These are phyloP conservation scores for Sebastiscus albofasciatus DNA, from an alignment of 2,797 vertebrate species.

Conservation along the genomic window DNA sequence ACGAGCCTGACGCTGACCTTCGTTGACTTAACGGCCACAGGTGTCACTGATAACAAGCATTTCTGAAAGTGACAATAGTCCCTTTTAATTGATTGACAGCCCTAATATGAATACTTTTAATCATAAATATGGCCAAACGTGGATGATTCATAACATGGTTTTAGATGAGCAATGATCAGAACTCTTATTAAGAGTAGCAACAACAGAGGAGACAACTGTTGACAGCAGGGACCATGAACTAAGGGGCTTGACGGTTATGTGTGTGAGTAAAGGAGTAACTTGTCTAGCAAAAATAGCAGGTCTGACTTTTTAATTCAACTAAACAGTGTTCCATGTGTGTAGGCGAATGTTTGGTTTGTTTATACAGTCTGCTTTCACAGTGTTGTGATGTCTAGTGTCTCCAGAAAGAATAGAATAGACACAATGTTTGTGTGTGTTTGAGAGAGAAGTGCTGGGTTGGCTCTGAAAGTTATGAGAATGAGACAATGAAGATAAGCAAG, in stretches of 20 bases:
- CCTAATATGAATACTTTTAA: neutral
- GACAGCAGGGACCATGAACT: slow-evolving; percentile 17
- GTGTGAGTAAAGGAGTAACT: too few species aligned
- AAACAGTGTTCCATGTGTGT: neutral
- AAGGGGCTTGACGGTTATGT: neutral
- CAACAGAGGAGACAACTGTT: slow-evolving; percentile 28
- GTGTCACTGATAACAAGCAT: too few species aligned
- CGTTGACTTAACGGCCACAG: too few species aligned
- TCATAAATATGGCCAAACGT: neutral
- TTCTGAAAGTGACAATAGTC: too few species aligned
- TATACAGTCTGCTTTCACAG: neutral
- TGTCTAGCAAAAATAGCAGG: neutral
- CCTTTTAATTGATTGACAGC: too few species aligned
- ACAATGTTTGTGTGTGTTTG: neutral
- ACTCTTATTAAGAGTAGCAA: neutral
- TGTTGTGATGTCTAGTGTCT: neutral
- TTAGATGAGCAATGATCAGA: neutral
- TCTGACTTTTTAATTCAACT: neutral
- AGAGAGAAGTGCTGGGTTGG: neutral
- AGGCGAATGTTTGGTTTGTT: neutral
- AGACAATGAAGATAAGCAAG: neutral
- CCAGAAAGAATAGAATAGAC: neutral
- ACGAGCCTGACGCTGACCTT: too few species aligned
- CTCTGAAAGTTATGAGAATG: neutral
- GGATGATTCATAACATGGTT: neutral